Conservation (phyloP, 2,113 vertebrate species). For the Melanocharis versteri region DNA sequence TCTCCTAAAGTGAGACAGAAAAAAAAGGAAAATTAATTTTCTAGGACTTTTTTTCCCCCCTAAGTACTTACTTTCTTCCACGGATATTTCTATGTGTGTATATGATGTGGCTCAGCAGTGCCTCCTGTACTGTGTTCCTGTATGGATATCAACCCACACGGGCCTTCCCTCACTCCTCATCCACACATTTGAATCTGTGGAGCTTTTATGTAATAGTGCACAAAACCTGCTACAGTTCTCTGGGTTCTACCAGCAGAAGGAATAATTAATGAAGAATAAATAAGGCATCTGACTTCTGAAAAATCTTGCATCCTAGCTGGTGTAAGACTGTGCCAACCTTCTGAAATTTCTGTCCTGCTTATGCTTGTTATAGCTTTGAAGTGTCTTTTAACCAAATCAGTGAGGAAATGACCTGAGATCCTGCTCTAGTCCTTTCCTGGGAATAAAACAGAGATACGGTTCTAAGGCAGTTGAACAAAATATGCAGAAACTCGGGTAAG, state of each 20-base stretch:
- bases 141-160: background rate
- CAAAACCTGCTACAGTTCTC: background rate
- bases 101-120: background rate
- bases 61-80: background rate
- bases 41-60: background rate
- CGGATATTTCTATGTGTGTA: background rate
- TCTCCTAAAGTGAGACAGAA: background rate
- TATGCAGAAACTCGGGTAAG: background rate
- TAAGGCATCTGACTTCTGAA: background rate
- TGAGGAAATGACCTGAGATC: background rate
- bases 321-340: background rate
- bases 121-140: background rate
- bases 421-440: background rate
- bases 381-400: background rate
- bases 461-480: background rate
- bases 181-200: background rate
- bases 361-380: background rate
- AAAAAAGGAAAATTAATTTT: background rate
- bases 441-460: background rate
- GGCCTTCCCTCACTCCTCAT: background rate
- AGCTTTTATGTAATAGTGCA: background rate
- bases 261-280: background rate
- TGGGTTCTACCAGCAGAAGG: background rate
- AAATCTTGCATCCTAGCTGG: background rate
- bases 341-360: background rate